Evolutionary conservation across 2,888 invertebrate genomes (phyloP).

Genomic region (Pristionchus arcanus): DNA sequence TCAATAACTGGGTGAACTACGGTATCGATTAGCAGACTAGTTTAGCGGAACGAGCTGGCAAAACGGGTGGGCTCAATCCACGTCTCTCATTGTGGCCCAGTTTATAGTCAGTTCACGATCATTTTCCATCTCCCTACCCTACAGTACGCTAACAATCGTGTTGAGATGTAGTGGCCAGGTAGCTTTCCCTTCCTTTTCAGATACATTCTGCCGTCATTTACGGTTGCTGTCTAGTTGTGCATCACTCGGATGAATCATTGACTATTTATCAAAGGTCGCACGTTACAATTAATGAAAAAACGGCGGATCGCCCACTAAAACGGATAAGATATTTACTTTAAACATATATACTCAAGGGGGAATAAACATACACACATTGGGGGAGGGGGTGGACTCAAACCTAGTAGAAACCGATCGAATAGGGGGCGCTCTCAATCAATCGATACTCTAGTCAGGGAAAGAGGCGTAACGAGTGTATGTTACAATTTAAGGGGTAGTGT

Average conservation of each 20-base stretch:
- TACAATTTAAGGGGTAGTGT: not conserved
- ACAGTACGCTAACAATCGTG: not conserved
- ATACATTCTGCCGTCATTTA: not conserved
- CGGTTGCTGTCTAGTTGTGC: not conserved
- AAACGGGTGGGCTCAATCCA: constrained; percentile 13
- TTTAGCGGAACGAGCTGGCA: not conserved
- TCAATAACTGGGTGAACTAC: not conserved
- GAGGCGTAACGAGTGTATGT: constrained; percentile 22
- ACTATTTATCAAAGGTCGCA: constrained; percentile 34
- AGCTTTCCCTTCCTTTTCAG: not conserved
- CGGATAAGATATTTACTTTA: constrained; percentile 32
- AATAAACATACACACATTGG: constrained; percentile 11
- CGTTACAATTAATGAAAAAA: constrained; percentile 36
- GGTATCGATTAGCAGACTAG: not conserved
- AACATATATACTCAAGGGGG: not conserved
- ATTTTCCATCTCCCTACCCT: not conserved
- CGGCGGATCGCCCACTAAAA: constrained; percentile 39
- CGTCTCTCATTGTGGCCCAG: constrained; percentile 23
- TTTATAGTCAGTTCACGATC: constrained; percentile 13
- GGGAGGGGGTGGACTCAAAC: not conserved
- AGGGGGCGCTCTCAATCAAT: constrained; percentile 12
- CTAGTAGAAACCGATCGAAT: constrained; percentile 47
- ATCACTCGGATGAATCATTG: not conserved
- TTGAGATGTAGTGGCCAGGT: not conserved
- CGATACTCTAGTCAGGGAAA: not conserved